Base-by-base conservation (phyloP, 1,140 invertebrate genomes). In the Antheraea pernyi region DNA sequence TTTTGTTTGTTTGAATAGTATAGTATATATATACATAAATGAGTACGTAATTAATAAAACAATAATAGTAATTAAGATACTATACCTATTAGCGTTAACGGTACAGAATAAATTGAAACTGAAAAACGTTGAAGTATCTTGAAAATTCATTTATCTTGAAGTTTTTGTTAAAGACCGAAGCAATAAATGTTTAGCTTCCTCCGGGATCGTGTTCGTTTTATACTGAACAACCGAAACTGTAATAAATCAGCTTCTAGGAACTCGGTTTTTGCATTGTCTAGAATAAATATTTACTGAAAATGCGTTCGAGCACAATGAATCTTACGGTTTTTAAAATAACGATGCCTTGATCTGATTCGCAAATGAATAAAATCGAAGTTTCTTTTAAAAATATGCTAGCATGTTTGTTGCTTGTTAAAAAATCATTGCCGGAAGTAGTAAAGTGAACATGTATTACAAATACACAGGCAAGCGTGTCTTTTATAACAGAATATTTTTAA, bases 281-380 rank as follows among this genome's bases (percentile, higher is more conserved):
- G 37, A 64, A 65, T 46, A 65, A 65, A 65, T 65, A 65, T 65
- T 65, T 48, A 65, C 46, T 42, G 19, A 65, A 22, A 65, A n/a
- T 65, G 64, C 64, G 48, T 65, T 46, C 39, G 18, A 37, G 37
- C 16, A 53, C 6, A 53, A 53, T 53, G 46, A n/a, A 53, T 53
- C 46, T 53, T 13, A 13, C 46, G 6, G 16, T 53, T 6, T 53
- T 53, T 53, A 53, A 53, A 53, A 53, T 53, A 53, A 53, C 16
- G 0, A 6, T 16, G 46, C 11, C 46, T 53, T 53, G 46, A 53
- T 53, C 46, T 53, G 46, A 53, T 16, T 53, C 13, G 5, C 11
- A 16, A 53, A 53, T 11, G 11, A 10, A 42, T 42, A 42, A 42
- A 42, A 11, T 42, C 2, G 39, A 42, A 3, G 39, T 53, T 53